phyloP scores from a whole-genome alignment of 2,888 invertebrate species.

The Celastrina argiolus region DNA sequence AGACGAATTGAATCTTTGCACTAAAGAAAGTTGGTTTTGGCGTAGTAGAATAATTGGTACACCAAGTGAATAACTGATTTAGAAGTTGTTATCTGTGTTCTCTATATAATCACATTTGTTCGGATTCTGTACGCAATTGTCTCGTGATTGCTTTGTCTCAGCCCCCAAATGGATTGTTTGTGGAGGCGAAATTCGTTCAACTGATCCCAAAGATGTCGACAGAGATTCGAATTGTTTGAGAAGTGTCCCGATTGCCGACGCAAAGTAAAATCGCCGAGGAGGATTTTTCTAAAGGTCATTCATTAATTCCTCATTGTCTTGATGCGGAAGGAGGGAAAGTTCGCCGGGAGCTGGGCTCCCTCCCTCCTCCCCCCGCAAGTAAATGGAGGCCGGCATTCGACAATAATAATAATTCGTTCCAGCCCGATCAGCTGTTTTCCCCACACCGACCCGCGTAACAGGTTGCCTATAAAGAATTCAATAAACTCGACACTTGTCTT shows the following conservation, averaged over 20 bases:
- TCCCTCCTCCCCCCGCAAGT: slow-evolving; percentile 54
- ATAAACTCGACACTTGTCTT: slow-evolving; percentile 73
- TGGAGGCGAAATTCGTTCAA: not conserved
- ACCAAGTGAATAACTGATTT: not conserved
- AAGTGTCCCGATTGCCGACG: not conserved
- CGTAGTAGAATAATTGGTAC: not conserved
- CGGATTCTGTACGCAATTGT: slow-evolving; percentile 12
- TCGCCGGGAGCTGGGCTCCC: slow-evolving; percentile 41
- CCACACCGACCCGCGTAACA: slow-evolving; percentile 76
- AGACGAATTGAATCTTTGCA: not conserved
- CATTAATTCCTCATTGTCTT: slow-evolving; percentile 30
- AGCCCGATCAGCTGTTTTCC: slow-evolving; percentile 73
- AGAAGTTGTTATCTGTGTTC: not conserved
- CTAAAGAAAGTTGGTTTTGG: not conserved
- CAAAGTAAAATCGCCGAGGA: slow-evolving; percentile 1
- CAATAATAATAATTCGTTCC: slow-evolving; percentile 72
- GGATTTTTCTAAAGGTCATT: slow-evolving; percentile 23
- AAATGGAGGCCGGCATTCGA: slow-evolving; percentile 69
- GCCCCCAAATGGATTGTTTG: not conserved
- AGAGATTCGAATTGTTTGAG: not conserved
- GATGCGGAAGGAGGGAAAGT: slow-evolving; percentile 47
- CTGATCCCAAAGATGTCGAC: not conserved
- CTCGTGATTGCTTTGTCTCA: not conserved
- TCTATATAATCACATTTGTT: slow-evolving; percentile 7
- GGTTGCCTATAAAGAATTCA: slow-evolving; percentile 79